phyloP scores from a whole-genome alignment of 2,797 vertebrate species.

The Scleropages formosus region DNA sequence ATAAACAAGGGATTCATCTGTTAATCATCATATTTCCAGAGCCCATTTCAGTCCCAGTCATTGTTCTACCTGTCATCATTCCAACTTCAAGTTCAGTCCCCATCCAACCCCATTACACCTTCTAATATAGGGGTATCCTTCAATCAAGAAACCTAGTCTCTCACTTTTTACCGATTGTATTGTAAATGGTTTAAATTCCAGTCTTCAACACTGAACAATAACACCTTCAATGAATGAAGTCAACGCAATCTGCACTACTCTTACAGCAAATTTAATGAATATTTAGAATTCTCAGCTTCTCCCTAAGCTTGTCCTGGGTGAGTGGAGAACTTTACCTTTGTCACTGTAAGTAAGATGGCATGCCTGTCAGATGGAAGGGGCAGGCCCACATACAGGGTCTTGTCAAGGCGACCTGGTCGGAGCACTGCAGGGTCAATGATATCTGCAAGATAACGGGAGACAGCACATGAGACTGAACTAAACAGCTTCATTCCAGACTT shows the following conservation, averaged over 20 bases:
- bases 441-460: conserved; percentile 63
- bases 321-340: conserved; percentile 71
- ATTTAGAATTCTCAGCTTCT: not conserved
- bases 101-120: too few species aligned
- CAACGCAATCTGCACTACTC: too few species aligned
- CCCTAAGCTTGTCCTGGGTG: not conserved
- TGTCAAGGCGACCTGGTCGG: conserved; percentile 91
- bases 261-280: too few species aligned
- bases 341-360: conserved; percentile 88
- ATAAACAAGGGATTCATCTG: not conserved
- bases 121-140: too few species aligned
- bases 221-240: too few species aligned
- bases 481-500: not conserved
- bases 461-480: not conserved
- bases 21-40: not conserved
- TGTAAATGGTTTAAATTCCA: not conserved
- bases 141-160: too few species aligned
- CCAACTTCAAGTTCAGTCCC: too few species aligned
- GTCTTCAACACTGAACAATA: not conserved
- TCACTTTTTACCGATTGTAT: not conserved
- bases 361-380: conserved; percentile 81
- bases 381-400: conserved; percentile 88
- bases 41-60: not conserved
- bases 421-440: conserved; percentile 92
- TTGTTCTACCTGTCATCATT: too few species aligned